Conservation (phyloP, 2,113 vertebrate species). For the Gobio gobio region DNA sequence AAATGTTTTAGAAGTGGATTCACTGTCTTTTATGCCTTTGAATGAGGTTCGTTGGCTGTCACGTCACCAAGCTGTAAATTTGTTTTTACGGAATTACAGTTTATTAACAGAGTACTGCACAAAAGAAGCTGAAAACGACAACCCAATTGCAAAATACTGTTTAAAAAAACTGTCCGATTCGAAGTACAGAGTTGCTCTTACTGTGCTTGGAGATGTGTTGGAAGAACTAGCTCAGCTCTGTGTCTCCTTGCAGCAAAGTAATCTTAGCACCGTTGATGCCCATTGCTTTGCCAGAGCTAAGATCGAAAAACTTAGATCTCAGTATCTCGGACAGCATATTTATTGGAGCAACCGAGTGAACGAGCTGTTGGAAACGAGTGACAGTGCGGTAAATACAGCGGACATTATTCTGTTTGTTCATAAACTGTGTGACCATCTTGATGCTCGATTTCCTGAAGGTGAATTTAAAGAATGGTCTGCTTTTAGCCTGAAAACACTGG, state of each 20-base stretch:
- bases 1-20: slow-evolving; percentile 18
- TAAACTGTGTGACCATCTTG: slow-evolving; percentile 2
- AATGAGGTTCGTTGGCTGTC: slow-evolving; percentile 42
- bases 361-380: background rate
- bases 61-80: slow-evolving; percentile 42
- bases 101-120: slow-evolving; percentile 26
- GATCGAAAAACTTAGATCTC: background rate
- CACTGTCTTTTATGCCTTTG: slow-evolving; percentile 41
- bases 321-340: background rate
- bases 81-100: slow-evolving; percentile 13
- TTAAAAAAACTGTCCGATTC: slow-evolving; percentile 23
- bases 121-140: slow-evolving; percentile 16
- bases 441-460: slow-evolving; percentile 19
- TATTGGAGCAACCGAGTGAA: too few species aligned
- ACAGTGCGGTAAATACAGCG: background rate
- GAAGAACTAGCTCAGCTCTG: slow-evolving; percentile 11
- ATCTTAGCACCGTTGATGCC: slow-evolving; percentile 23
- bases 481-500: background rate
- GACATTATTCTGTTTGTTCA: slow-evolving; percentile 15
- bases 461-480: background rate
- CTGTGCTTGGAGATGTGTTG: slow-evolving; percentile 1
- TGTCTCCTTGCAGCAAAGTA: background rate
- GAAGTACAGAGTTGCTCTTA: slow-evolving; percentile 10
- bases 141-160: slow-evolving; percentile 40
- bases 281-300: slow-evolving; percentile 45